A percentile compares a stretch with the other conserved stretches of the same genome.
Conservation (phyloP, 2,797 vertebrate species). For the Melanotaenia nigrans region DNA sequence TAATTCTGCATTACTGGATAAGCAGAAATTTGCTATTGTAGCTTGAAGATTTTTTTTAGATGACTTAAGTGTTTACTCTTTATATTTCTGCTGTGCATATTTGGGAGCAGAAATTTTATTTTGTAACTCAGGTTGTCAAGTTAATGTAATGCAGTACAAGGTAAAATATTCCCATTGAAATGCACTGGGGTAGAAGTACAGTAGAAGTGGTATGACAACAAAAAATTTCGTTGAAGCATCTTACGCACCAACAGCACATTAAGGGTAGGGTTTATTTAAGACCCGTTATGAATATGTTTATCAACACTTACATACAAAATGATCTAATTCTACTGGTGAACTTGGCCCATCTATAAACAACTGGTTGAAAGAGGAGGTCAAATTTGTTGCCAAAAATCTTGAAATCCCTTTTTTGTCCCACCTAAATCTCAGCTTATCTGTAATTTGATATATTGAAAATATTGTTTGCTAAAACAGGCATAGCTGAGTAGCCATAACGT, state of each 20-base stretch:
- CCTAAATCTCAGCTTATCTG: slow-evolving; percentile 26
- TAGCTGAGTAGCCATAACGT: slow-evolving; percentile 44
- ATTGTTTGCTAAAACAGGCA: slow-evolving; percentile 56
- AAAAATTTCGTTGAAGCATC: not conserved
- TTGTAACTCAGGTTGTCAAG: not conserved
- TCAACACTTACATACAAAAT: not conserved
- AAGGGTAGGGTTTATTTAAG: not conserved
- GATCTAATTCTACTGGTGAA: not conserved
- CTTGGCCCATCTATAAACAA: not conserved
- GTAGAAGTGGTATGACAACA: not conserved
- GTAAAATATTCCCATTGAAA: not conserved
- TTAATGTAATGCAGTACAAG: not conserved
- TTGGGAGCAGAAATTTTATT: not conserved
- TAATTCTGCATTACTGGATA: too few species aligned
- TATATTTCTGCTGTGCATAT: not conserved
- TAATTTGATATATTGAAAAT: slow-evolving; percentile 50
- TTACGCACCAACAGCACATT: not conserved
- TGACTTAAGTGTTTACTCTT: not conserved
- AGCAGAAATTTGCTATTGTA: not conserved
- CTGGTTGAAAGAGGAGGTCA: not conserved
- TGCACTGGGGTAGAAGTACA: not conserved
- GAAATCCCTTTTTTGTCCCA: slow-evolving; percentile 21
- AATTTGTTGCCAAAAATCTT: slow-evolving; percentile 11
- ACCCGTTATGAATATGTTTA: not conserved
- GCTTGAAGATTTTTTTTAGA: not conserved